phyloP scores from a whole-genome alignment of 2,113 vertebrate species.

The Notechis scutatus region DNA sequence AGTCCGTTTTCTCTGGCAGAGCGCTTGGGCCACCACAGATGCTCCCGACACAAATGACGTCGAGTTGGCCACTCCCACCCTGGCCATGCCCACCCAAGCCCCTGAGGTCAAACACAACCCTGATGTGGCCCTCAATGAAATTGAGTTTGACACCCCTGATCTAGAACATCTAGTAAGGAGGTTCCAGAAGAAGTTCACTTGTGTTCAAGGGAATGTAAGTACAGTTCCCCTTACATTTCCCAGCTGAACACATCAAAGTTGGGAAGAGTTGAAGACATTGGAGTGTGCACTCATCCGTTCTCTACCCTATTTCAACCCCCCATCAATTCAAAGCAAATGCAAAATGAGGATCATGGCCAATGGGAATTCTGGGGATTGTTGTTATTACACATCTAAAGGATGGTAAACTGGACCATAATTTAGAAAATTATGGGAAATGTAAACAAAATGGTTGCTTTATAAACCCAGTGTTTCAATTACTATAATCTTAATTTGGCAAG shows the following conservation, averaged over 20 bases:
- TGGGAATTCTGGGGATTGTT: background rate
- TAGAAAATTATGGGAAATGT: background rate
- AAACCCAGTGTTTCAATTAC: background rate
- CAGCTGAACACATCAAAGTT: background rate
- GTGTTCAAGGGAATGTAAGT: background rate
- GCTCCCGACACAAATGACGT: too few species aligned
- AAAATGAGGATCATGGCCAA: background rate
- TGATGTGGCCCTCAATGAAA: too few species aligned
- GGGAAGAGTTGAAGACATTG: background rate
- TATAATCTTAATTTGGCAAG: background rate
- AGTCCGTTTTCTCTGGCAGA: too few species aligned
- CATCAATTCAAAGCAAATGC: background rate
- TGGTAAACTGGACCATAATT: background rate
- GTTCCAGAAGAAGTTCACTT: background rate
- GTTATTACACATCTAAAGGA: background rate
- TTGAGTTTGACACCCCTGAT: background rate
- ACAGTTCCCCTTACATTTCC: background rate
- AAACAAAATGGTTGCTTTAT: background rate
- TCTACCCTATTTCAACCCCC: background rate
- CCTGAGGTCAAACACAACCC: too few species aligned
- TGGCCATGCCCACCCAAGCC: too few species aligned
- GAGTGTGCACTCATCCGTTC: background rate
- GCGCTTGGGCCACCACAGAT: too few species aligned
- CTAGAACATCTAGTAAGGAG: background rate
- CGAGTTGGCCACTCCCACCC: too few species aligned